A percentile compares a stretch with the other conserved stretches of the same genome.
phyloP scores from a whole-genome alignment of 2,797 vertebrate genomes.

The Sebastes ruberrimus region DNA sequence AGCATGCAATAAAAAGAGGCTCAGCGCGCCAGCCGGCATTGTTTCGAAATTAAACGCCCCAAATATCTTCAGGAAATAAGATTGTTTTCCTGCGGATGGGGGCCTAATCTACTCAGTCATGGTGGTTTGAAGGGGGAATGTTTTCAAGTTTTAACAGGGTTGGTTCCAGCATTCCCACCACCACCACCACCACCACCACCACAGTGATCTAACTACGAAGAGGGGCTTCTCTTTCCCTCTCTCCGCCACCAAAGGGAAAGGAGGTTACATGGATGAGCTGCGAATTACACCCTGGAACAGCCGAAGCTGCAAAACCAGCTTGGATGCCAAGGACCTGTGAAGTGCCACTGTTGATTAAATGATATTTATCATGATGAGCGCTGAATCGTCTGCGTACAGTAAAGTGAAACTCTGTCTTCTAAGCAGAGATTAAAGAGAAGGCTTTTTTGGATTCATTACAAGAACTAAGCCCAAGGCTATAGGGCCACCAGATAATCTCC shows the following conservation, averaged over 20 bases:
- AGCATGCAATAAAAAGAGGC: conserved; percentile 67
- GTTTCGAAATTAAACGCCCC: conserved; percentile 80
- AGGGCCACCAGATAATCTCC: conserved; percentile 75
- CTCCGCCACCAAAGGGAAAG: conserved; percentile 43
- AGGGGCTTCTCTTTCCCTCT: conserved; percentile 60
- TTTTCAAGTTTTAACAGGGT: conserved; percentile 83
- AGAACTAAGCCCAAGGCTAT: conserved; percentile 64
- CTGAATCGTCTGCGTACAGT: conserved; percentile 51
- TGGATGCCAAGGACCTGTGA: conserved; percentile 16
- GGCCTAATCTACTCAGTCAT: conserved; percentile 85
- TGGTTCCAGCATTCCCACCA: conserved; percentile 72
- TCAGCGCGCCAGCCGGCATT: conserved; percentile 68
- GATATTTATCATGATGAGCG: conserved; percentile 42
- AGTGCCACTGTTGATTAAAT: conserved; percentile 56
- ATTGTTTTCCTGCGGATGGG: conserved; percentile 80
- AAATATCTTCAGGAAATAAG: conserved; percentile 83
- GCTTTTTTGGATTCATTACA: conserved; percentile 76
- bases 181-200: conserved; percentile 73
- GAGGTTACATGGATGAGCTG: conserved; percentile 61
- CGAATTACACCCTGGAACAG: conserved; percentile 52
- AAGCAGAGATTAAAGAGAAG: conserved; percentile 71
- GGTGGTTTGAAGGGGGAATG: conserved; percentile 82
- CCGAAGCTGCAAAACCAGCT: conserved; percentile 12
- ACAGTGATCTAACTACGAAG: conserved; percentile 62
- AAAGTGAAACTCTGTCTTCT: conserved; percentile 52